Conservation (phyloP, 1,140 invertebrate species). For the Micrasema longulum region DNA sequence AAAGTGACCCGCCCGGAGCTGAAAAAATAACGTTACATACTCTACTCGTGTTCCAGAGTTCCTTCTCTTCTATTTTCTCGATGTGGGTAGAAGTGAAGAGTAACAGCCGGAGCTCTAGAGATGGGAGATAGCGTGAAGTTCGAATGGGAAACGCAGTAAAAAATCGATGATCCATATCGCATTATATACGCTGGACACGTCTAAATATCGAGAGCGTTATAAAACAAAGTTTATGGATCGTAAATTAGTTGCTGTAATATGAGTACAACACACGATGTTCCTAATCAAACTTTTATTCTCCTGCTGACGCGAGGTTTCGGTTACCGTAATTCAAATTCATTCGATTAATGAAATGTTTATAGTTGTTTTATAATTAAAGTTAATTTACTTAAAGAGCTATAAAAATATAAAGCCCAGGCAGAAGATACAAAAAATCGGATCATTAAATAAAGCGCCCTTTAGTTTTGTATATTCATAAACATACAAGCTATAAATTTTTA, state of each 20-base stretch:
- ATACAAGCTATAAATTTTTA: slow-evolving; percentile 28
- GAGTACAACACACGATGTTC: neutral
- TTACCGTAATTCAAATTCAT: no score
- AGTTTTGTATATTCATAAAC: slow-evolving; percentile 14
- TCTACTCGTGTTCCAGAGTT: slow-evolving; percentile 32
- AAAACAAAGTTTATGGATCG: slow-evolving; percentile 17
- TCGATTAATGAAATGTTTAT: no score
- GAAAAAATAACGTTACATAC: slow-evolving; percentile 42
- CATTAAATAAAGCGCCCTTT: slow-evolving; percentile 9
- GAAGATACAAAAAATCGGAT: neutral
- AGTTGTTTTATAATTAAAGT: no score
- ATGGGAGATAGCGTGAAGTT: slow-evolving; percentile 18
- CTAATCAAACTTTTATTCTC: neutral
- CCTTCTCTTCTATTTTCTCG: slow-evolving; percentile 7
- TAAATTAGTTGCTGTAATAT: slow-evolving; percentile 16
- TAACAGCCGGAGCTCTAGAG: neutral
- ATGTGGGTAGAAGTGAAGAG: neutral
- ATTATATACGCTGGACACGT: slow-evolving; percentile 19
- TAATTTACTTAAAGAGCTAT: no score
- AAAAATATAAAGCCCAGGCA: no score
- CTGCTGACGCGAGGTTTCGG: no score
- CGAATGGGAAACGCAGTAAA: slow-evolving; percentile 27
- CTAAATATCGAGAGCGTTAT: slow-evolving; percentile 21
- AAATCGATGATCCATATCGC: slow-evolving; percentile 33
- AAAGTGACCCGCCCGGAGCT: no score